These are phyloP conservation scores for Phaedon cochleariae DNA, from an alignment of 2,888 invertebrate species.

Conservation along the genomic window DNA sequence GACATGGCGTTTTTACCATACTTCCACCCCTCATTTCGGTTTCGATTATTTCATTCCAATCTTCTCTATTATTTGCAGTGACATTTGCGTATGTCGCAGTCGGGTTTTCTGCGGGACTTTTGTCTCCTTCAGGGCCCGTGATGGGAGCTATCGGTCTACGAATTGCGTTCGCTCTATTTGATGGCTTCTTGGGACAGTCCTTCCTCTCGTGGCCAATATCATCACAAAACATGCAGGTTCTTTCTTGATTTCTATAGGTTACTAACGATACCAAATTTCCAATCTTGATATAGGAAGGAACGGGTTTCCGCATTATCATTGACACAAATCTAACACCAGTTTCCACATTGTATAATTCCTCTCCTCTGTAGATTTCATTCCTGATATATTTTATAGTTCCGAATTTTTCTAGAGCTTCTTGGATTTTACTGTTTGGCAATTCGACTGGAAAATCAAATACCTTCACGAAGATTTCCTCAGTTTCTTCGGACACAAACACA, in stretches of 20 bases:
- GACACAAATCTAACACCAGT: background rate
- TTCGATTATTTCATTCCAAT: no score
- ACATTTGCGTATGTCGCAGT: no score
- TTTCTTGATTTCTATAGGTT: background rate
- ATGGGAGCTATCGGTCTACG: background rate
- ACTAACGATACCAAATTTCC: background rate
- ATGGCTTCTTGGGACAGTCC: background rate
- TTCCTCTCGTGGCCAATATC: background rate
- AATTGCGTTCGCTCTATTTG: background rate
- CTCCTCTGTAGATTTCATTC: background rate
- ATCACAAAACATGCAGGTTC: background rate
- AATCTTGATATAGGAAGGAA: background rate
- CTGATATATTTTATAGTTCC: background rate
- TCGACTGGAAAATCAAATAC: background rate
- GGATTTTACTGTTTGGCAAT: background rate
- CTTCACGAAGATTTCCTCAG: background rate
- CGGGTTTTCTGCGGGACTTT: no score
- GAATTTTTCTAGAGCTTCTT: background rate
- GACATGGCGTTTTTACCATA: no score
- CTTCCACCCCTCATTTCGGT: no score
- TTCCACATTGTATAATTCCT: background rate
- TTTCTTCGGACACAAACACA: background rate
- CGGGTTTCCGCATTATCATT: background rate
- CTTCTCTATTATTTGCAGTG: no score
- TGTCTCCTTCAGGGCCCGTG: no score